Evolutionary conservation across 2,888 invertebrate species (phyloP).

Genomic region (Trachelus iudaicus): DNA sequence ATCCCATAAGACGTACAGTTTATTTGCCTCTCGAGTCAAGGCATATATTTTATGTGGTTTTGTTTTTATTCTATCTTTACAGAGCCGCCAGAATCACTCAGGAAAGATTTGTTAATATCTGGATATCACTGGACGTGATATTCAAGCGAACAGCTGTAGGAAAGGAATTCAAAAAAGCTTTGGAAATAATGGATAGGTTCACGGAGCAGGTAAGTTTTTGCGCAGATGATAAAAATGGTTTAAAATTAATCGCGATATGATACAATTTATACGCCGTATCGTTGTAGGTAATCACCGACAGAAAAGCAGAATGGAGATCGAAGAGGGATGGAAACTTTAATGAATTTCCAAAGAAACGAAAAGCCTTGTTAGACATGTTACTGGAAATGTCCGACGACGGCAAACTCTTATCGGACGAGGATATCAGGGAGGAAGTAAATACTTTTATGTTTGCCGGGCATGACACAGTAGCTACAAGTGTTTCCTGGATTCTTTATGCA

Average conservation of each 20-base stretch:
- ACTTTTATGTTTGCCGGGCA: constrained; percentile 68
- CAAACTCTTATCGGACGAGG: constrained; percentile 48
- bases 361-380: constrained; percentile 70
- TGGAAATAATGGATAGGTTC: constrained; percentile 68
- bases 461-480: constrained; percentile 70
- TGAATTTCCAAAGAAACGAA: constrained; percentile 42
- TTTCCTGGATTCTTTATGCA: constrained; percentile 69
- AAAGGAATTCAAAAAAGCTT: constrained; percentile 63
- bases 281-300: constrained; percentile 48
- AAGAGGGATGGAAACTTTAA: constrained; percentile 39
- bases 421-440: constrained; percentile 62
- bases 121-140: constrained; percentile 68
- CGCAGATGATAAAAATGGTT: not conserved
- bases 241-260: not conserved
- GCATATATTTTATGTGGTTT: not conserved
- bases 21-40: too few relatives aligned
- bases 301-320: constrained; percentile 42
- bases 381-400: constrained; percentile 66
- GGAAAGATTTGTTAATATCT: constrained; percentile 65
- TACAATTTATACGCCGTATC: not conserved
- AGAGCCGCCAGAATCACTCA: constrained; percentile 62
- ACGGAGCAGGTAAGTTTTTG: constrained; percentile 64
- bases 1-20: too few relatives aligned
- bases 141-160: constrained; percentile 66
- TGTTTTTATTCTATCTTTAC: constrained; percentile 18